Evolutionary conservation across 2,113 vertebrate genomes (phyloP).

Genomic region (Eonycteris spelaea): DNA sequence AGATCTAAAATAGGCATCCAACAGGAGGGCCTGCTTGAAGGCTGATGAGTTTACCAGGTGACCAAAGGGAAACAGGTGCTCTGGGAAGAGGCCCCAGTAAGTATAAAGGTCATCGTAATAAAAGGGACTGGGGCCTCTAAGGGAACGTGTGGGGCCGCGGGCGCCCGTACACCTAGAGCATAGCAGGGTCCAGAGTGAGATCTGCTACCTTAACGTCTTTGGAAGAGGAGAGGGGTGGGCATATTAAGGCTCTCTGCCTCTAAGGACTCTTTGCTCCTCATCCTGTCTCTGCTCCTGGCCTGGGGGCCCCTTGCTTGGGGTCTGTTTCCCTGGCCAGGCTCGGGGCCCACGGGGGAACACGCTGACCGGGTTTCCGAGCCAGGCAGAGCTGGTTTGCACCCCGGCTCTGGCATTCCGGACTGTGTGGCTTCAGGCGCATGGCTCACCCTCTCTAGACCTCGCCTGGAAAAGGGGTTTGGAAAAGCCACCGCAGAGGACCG

Average conservation of each 20-base stretch:
- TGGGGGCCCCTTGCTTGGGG: neutral
- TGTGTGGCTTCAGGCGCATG: neutral
- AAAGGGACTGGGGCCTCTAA: fast-evolving
- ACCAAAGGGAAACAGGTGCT: neutral
- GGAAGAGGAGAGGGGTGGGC: neutral
- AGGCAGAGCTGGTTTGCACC: fast-evolving
- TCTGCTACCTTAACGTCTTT: neutral
- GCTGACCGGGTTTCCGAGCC: fast-evolving
- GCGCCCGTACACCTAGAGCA: fast-evolving
- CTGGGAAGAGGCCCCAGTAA: too few species aligned
- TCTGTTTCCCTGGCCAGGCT: neutral
- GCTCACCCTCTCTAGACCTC: neutral
- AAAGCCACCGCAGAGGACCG: neutral
- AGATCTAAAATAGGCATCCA: neutral
- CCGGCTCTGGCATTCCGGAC: neutral
- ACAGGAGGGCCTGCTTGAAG: neutral
- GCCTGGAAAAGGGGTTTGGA: neutral
- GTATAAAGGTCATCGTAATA: neutral
- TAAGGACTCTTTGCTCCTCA: fast-evolving
- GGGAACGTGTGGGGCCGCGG: fast-evolving
- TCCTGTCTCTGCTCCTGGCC: neutral
- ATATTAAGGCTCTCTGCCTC: fast-evolving
- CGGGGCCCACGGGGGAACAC: fast-evolving
- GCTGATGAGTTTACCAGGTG: neutral
- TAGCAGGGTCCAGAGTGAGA: fast-evolving